Evolutionary conservation across 1,140 invertebrate species (phyloP).

Genomic region (Nixonia krombeini): DNA sequence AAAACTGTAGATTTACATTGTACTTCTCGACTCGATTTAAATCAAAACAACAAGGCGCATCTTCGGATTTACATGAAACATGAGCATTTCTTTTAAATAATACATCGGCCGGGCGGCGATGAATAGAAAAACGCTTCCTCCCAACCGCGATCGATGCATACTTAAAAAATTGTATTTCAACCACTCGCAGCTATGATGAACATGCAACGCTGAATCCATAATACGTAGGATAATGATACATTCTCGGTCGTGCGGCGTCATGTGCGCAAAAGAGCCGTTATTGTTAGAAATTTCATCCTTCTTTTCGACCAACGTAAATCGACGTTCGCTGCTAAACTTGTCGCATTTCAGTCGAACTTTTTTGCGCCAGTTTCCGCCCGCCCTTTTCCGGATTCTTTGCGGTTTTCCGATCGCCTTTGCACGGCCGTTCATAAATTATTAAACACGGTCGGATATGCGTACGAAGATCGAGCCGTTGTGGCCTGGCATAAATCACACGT

Average conservation of each 20-base stretch:
- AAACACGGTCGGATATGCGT: too few relatives aligned
- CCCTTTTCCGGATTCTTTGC: too few relatives aligned
- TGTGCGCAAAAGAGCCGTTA: conserved; percentile 6
- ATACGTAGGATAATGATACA: conserved; percentile 11
- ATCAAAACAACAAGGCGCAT: not conserved
- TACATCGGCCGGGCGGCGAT: not conserved
- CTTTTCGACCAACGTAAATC: not conserved
- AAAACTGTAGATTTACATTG: too few relatives aligned
- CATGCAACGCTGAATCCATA: conserved; percentile 10
- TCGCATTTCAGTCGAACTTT: too few relatives aligned
- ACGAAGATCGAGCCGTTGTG: too few relatives aligned
- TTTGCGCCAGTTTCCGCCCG: too few relatives aligned
- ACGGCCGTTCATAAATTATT: too few relatives aligned
- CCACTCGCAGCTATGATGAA: conserved; percentile 2
- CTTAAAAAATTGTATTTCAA: conserved; percentile 6
- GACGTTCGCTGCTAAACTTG: too few relatives aligned
- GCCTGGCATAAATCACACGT: too few relatives aligned
- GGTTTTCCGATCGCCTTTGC: too few relatives aligned
- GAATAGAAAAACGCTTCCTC: not conserved
- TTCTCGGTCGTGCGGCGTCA: conserved; percentile 1
- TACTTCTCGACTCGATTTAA: too few relatives aligned
- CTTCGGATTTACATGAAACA: conserved; percentile 1
- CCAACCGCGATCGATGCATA: conserved; percentile 4
- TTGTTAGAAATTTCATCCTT: conserved; percentile 7
- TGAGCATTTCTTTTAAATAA: conserved; percentile 6